phyloP scores from a whole-genome alignment of 2,888 invertebrate species.

The Anarsia innoxiella region DNA sequence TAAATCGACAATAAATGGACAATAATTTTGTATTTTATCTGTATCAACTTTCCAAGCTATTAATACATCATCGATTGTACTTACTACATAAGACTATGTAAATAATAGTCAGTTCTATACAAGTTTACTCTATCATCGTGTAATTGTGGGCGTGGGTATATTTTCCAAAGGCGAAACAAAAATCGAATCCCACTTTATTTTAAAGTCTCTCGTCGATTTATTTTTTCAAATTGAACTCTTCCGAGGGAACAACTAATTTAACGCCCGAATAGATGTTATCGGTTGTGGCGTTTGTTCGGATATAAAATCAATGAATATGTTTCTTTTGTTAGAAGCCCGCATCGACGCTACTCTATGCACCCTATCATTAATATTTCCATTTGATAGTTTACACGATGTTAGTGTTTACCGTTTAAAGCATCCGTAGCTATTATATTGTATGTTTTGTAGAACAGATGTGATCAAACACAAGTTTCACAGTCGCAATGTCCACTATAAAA shows the following conservation, averaged over 20 bases:
- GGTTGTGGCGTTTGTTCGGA: conserved; percentile 39
- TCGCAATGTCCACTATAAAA: neutral
- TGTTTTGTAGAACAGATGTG: conserved; percentile 2
- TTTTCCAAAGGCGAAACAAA: no score
- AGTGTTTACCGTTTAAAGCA: conserved; percentile 17
- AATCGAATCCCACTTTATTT: no score
- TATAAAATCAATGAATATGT: conserved; percentile 50
- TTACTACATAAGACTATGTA: no score
- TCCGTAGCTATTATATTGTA: neutral
- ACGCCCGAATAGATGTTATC: conserved; percentile 43
- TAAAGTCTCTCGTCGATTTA: no score
- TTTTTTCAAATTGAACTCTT: conserved; percentile 2
- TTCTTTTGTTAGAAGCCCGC: conserved; percentile 47
- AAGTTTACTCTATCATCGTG: no score
- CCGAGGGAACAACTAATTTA: conserved; percentile 18
- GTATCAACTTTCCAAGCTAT: no score
- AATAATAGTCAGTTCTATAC: no score
- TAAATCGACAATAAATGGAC: no score
- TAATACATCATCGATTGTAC: no score
- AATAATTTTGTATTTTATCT: no score
- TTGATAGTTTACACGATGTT: conserved; percentile 26
- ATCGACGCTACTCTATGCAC: conserved; percentile 40
- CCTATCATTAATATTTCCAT: conserved; percentile 32
- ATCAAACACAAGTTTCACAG: neutral
- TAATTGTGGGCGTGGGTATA: no score